phyloP scores from a whole-genome alignment of 2,888 invertebrate genomes.

The Sinhomidia bicolor region DNA sequence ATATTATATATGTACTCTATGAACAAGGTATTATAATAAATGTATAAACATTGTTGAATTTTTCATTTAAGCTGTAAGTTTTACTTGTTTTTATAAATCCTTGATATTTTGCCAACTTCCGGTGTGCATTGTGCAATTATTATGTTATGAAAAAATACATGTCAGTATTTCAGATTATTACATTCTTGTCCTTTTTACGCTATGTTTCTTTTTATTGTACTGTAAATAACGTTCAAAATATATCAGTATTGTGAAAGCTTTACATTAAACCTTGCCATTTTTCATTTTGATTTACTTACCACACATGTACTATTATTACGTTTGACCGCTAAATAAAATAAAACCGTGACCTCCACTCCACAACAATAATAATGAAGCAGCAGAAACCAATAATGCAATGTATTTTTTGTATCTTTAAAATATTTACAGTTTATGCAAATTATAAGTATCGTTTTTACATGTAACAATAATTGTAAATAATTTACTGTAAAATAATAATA shows the following conservation, averaged over 20 bases:
- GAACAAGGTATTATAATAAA: too few relatives aligned
- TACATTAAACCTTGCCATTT: background rate
- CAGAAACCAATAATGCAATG: slow-evolving; percentile 29
- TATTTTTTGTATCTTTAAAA: slow-evolving; percentile 42
- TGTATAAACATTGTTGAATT: too few relatives aligned
- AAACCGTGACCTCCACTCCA: too few relatives aligned
- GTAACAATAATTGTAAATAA: too few relatives aligned
- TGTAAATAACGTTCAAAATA: background rate
- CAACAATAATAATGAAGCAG: background rate
- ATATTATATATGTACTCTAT: too few relatives aligned
- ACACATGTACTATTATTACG: too few relatives aligned
- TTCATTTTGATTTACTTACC: slow-evolving; percentile 1
- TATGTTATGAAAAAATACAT: background rate
- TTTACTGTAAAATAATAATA: too few relatives aligned
- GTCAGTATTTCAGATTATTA: background rate
- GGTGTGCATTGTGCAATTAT: background rate
- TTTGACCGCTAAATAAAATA: too few relatives aligned
- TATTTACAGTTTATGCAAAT: too few relatives aligned
- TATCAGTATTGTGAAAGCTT: background rate
- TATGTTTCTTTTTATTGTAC: background rate
- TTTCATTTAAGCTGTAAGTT: too few relatives aligned
- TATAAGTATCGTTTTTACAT: too few relatives aligned
- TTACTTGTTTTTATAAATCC: background rate
- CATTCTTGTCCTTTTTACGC: background rate
- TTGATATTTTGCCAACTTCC: background rate